phyloP scores from a whole-genome alignment of 2,888 invertebrate species.

The Polyploca ridens region DNA sequence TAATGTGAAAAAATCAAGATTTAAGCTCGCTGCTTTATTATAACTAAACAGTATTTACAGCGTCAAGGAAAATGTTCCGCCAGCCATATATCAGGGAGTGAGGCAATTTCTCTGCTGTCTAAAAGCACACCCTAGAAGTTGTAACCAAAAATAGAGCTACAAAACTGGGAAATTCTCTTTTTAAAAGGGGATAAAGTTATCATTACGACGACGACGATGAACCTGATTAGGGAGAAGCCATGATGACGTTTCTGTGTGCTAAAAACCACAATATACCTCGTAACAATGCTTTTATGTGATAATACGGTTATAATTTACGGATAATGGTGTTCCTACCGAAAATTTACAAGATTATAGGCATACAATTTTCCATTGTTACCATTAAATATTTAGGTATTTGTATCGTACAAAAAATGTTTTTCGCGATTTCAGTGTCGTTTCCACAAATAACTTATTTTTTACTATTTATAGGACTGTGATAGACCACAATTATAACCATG shows the following conservation, averaged over 20 bases:
- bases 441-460: no score
- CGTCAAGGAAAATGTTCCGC: no score
- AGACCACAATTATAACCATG: no score
- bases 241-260: constrained; percentile 26
- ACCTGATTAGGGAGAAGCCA: constrained; percentile 35
- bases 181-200: constrained; percentile 20
- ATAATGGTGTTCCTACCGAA: background rate
- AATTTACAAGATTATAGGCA: no score
- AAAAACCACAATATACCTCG: constrained; percentile 4
- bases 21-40: no score
- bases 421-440: no score
- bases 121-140: background rate
- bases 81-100: background rate
- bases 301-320: background rate
- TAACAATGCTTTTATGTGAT: constrained; percentile 3
- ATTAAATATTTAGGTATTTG: no score
- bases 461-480: no score
- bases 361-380: no score
- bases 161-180: constrained; percentile 19
- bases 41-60: no score
- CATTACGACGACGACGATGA: constrained; percentile 28
- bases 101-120: background rate
- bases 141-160: constrained; percentile 11
- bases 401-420: no score
- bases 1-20: no score